Base-by-base conservation (phyloP, 2,113 vertebrate species). In the Pachypanchax playfairii region DNA sequence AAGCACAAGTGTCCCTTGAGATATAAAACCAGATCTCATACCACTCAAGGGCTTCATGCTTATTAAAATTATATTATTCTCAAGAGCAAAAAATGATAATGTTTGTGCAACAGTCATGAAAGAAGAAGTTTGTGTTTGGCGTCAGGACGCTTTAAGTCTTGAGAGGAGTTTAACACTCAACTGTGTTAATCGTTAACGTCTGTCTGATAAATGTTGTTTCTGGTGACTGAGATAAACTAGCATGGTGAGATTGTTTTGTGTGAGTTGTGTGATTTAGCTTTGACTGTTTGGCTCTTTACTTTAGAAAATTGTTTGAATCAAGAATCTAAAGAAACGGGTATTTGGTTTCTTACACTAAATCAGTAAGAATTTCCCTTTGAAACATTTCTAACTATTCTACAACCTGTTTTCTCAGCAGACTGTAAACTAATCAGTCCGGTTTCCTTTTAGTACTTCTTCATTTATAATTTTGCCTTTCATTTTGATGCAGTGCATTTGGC, bases 371-470 rank as follows among this genome's bases (percentile, higher is more conserved):
- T 48, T 63, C 26, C 39, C 18, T 12, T 36, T 61, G 24, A 73
- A 61, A 68, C 7, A 10, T 39, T 29, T 21, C 49, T 35, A 58
- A 49, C 52, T 22, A 29, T 26, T 43, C 58, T 26, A 15, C n/a
- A 35, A 57, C 50, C 33, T 29, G 12, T 50, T 73, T 63, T 63
- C 49, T 69, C 43, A 41, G 28, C 48, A 42, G 25, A 22, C 41
- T 54, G 17, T 31, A 65, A 18, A 41, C 24, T n/a, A 33, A 58
- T 59, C 56, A 31, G 56, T 75, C 25, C 55, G 58, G 20, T 78
- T 59, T 59, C 69, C 47, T 9, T 49, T 63, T 28, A 26, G 70
- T 29, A 28, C 42, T 47, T 43, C 60, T 46, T 42, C 60, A 52
- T 24, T 58, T 9, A 18, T 63, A 47, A 65, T 54, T 46, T 53